Evolutionary conservation across 2,888 invertebrate species (phyloP).

Genomic region (Neria commutata): DNA sequence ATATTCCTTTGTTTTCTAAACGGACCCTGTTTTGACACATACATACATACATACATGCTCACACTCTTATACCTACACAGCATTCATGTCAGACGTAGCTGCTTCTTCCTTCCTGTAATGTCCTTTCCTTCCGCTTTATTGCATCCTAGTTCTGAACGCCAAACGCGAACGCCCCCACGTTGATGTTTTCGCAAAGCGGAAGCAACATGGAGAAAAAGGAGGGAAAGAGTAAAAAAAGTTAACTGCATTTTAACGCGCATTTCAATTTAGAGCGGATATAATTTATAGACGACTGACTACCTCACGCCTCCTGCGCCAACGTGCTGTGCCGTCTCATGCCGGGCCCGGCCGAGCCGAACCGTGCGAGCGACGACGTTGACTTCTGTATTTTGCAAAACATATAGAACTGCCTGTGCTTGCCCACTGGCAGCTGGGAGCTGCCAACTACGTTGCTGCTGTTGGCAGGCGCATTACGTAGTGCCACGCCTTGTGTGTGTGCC

Average conservation of each 20-base stretch:
- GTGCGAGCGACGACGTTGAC: background rate
- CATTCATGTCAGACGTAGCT: constrained; percentile 19
- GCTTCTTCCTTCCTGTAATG: constrained; percentile 31
- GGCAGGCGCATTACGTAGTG: no score
- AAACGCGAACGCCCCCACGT: no score
- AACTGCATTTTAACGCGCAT: constrained; percentile 61
- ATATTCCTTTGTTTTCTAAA: no score
- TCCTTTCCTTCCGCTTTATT: constrained; percentile 32
- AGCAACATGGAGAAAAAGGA: background rate
- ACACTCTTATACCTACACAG: no score
- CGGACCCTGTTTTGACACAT: no score
- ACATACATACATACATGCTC: no score
- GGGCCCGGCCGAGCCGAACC: background rate
- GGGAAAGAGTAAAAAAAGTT: constrained; percentile 46
- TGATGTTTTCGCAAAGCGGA: background rate
- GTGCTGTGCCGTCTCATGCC: background rate
- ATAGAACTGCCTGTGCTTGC: no score
- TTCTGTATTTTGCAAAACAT: background rate
- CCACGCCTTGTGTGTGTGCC: no score
- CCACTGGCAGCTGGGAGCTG: no score
- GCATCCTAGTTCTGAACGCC: constrained; percentile 12
- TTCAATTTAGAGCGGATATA: constrained; percentile 61
- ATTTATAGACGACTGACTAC: constrained; percentile 59
- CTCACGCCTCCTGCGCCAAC: background rate
- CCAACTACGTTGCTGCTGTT: no score